Evolutionary conservation across 2,797 vertebrate genomes (phyloP).

Genomic region (Rhinogobio ventralis): DNA sequence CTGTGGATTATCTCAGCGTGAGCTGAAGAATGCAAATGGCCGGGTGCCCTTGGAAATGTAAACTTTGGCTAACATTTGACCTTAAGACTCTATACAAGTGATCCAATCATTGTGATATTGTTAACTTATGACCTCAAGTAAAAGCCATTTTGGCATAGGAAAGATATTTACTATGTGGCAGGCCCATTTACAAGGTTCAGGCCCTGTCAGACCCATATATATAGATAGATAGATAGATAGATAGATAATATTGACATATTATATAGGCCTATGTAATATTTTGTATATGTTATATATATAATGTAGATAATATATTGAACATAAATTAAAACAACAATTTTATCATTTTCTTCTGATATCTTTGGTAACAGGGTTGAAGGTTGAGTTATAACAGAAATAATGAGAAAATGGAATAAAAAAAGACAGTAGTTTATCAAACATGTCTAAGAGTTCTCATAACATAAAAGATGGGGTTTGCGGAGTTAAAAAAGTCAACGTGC

Average conservation of each 20-base stretch:
- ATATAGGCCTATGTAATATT: neutral
- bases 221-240: neutral
- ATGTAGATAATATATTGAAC: neutral
- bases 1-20: slow-evolving; percentile 47
- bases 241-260: neutral
- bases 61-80: slow-evolving; percentile 40
- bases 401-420: neutral
- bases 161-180: neutral
- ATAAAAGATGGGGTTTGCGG: neutral
- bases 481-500: neutral
- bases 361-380: neutral
- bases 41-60: slow-evolving; percentile 17
- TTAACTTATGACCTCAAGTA: neutral
- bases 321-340: neutral
- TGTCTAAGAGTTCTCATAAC: neutral
- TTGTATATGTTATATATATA: neutral
- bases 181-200: neutral
- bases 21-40: slow-evolving; percentile 27
- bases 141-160: neutral
- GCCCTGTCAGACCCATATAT: neutral
- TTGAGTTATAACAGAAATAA: neutral
- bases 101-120: neutral
- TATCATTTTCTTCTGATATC: neutral
- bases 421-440: slow-evolving; percentile 1
- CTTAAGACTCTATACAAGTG: neutral